Conservation (phyloP, 2,113 vertebrate species). For the Spheniscus mendiculus region DNA sequence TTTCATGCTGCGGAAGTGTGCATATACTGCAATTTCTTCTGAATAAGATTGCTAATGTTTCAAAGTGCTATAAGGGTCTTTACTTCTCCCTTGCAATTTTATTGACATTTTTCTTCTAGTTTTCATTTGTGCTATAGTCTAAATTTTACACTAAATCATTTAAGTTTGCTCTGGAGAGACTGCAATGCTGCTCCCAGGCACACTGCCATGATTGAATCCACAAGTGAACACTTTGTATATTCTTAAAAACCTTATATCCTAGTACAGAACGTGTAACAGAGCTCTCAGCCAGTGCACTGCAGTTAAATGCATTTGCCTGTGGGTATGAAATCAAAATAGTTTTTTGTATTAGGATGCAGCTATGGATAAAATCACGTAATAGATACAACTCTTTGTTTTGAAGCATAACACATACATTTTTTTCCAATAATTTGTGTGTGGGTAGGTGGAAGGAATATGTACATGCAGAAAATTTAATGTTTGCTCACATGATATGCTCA, state of each 20-base stretch:
- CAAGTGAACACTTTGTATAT: constrained; percentile 51
- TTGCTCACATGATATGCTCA: neutral
- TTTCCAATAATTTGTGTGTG: neutral
- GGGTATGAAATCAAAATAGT: constrained; percentile 47
- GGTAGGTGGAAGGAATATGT: neutral
- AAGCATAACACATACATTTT: neutral
- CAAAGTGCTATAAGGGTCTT: constrained; percentile 40
- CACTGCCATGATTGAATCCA: constrained; percentile 52
- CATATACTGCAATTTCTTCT: constrained; percentile 13
- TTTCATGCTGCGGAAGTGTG: constrained; percentile 21
- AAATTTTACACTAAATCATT: constrained; percentile 60
- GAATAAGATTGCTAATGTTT: constrained; percentile 38
- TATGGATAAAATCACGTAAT: constrained; percentile 34
- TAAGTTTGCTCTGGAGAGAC: constrained; percentile 56
- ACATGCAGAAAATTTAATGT: constrained; percentile 10
- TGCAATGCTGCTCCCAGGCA: constrained; percentile 48
- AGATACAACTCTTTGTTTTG: constrained; percentile 9
- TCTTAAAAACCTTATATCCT: constrained; percentile 49
- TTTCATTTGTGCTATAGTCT: constrained; percentile 54
- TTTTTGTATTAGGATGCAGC: constrained; percentile 55
- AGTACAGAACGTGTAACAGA: constrained; percentile 1
- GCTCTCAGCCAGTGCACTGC: constrained; percentile 14
- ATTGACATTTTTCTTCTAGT: constrained; percentile 60
- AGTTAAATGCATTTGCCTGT: constrained; percentile 54
- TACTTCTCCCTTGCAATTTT: constrained; percentile 61